phyloP scores from a whole-genome alignment of 2,113 vertebrate species.

The Tonatia bakeri region DNA sequence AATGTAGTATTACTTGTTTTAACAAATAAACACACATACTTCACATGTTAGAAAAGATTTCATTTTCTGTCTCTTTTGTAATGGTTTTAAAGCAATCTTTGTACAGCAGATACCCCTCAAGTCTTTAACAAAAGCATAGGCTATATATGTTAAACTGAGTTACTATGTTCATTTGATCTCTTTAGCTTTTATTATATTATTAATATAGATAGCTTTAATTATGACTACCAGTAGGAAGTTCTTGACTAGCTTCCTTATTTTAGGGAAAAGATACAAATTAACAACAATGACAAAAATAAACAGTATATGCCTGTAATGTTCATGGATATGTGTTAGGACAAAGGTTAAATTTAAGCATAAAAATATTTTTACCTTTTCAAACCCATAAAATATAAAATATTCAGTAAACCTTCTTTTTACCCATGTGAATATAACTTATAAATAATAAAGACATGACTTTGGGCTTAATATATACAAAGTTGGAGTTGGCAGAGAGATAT shows the following conservation, averaged over 20 bases:
- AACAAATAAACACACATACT: slow-evolving; percentile 27
- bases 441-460: background rate
- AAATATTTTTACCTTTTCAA: background rate
- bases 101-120: background rate
- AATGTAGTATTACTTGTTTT: background rate
- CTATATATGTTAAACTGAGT: background rate
- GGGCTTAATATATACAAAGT: background rate
- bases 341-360: background rate
- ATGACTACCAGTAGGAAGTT: background rate
- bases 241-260: background rate
- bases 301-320: background rate
- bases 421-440: background rate
- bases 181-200: background rate
- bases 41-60: background rate
- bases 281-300: background rate
- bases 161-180: background rate
- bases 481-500: background rate
- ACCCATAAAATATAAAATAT: background rate
- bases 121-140: background rate
- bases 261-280: background rate
- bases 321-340: background rate
- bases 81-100: background rate
- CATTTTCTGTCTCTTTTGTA: background rate
- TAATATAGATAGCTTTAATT: background rate
- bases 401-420: background rate